Evolutionary conservation across 2,113 vertebrate species (phyloP).

Genomic region (Uria aalge): DNA sequence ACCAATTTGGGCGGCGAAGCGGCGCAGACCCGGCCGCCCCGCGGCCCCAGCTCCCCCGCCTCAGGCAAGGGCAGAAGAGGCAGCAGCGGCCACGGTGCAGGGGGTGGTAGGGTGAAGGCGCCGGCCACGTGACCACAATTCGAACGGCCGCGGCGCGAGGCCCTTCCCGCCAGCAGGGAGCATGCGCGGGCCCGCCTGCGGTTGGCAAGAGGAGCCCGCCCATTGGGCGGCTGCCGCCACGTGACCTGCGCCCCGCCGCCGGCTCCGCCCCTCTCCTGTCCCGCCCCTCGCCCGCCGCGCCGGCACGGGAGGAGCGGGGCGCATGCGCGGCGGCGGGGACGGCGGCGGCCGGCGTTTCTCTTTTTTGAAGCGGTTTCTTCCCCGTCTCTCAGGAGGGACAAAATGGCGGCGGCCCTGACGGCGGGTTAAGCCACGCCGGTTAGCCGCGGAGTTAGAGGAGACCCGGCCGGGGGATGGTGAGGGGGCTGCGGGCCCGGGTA

Average conservation of each 20-base stretch:
- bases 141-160: neutral
- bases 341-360: neutral
- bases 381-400: neutral
- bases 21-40: too few species aligned
- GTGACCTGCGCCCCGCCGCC: neutral
- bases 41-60: accelerated
- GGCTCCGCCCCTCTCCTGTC: neutral
- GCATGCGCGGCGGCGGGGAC: neutral
- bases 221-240: neutral
- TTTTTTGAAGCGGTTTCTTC: neutral
- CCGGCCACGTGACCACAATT: neutral
- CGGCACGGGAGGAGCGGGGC: neutral
- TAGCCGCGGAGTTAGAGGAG: too few species aligned
- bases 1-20: accelerated
- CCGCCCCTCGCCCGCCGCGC: neutral
- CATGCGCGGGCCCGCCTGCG: neutral
- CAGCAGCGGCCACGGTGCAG: accelerated
- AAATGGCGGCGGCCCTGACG: neutral
- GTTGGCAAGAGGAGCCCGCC: too few species aligned
- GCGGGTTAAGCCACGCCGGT: neutral
- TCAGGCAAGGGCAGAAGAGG: accelerated
- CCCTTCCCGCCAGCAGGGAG: accelerated
- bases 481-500: neutral
- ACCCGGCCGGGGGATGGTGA: neutral
- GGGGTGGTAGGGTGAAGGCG: accelerated